Evolutionary conservation across 1,140 invertebrate species (phyloP).

Genomic region (Drosophila lacteicornis): DNA sequence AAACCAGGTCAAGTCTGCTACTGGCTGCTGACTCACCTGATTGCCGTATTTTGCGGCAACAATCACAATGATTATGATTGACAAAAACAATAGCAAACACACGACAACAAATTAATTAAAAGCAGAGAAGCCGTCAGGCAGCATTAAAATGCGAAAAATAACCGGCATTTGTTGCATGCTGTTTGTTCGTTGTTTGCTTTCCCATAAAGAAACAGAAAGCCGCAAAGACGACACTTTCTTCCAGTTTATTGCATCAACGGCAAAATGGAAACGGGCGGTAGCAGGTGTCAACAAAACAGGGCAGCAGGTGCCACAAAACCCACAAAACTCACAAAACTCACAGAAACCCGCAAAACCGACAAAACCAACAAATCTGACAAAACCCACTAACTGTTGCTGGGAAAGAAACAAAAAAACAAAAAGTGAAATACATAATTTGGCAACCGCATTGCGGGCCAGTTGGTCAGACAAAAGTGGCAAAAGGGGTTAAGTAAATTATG

Average conservation of each 20-base stretch:
- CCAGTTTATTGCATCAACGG: constrained; percentile 76
- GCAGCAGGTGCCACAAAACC: constrained; percentile 41
- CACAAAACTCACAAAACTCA: constrained; percentile 15
- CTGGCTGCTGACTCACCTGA: constrained; percentile 31
- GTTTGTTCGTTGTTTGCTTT: constrained; percentile 17
- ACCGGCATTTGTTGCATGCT: constrained; percentile 16
- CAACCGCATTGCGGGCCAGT: constrained; percentile 39
- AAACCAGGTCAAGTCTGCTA: constrained; percentile 56
- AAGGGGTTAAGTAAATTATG: constrained; percentile 34
- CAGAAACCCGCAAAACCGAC: constrained; percentile 10
- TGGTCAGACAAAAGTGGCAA: constrained; percentile 43
- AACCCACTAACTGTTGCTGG: constrained; percentile 25
- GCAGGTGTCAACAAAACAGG: constrained; percentile 64
- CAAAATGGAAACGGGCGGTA: constrained; percentile 66
- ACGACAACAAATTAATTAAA: constrained; percentile 67
- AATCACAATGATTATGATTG: constrained; percentile 32
- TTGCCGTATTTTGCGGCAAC: constrained; percentile 51
- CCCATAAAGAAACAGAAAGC: constrained; percentile 61
- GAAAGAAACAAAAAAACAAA: constrained; percentile 16
- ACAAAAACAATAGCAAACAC: constrained; percentile 32
- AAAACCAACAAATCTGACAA: constrained; percentile 35
- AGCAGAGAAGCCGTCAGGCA: constrained; percentile 12
- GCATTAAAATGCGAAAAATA: constrained; percentile 34
- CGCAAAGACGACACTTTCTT: constrained; percentile 71
- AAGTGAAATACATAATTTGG: constrained; percentile 50